Evolutionary conservation across 2,888 invertebrate genomes (phyloP), one percentile per base, ranked within the genome.

Genomic region (Strigamia transsilvanica): DNA sequence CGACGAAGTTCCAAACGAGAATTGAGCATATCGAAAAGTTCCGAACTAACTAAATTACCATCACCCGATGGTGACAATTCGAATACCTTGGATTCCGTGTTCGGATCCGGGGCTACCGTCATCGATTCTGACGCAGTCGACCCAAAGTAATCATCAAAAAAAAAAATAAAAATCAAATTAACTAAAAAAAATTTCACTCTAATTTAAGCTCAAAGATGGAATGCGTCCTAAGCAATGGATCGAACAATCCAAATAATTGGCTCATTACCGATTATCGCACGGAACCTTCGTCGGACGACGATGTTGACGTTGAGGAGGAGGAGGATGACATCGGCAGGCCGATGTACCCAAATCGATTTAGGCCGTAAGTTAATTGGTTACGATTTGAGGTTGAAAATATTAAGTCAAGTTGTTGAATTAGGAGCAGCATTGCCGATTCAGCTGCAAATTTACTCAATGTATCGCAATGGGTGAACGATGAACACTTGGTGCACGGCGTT

Each of bases 401-500:
- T 77, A 77, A 23, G 27, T 27, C 15, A 3, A 77, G 6, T 77
- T 23, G 21, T 21, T 32, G 10, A 38, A 38, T 32, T 21, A 32
- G 23, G 23, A 77, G 77, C 6, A 32, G 10, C 23, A 77, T 23
- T 15, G 77, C 77, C 23, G 27, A 77, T 77, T 18, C 77, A 23
- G 77, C 77, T 1, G 34, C 77, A 9, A 32, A 15, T 32, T 32
- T 77, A 23, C 23, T 77, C 10, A 77, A 21, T 32, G n/a, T 32
- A 77, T 32, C 34, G 21, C 77, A 23, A 21, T 79, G 79, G 79
- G 41, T 79, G 34, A 82, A 84, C 80, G 80, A 80, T 78, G 82
- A 82, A 32, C 82, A 83, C 7, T 27, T 83, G 7, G n/a, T 83
- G 21, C 18, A 82, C 38, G 81, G 82, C 79, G 80, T 82, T 15